Evolutionary conservation across 1,140 invertebrate genomes (phyloP).

Genomic region (Drosophila busckii): DNA sequence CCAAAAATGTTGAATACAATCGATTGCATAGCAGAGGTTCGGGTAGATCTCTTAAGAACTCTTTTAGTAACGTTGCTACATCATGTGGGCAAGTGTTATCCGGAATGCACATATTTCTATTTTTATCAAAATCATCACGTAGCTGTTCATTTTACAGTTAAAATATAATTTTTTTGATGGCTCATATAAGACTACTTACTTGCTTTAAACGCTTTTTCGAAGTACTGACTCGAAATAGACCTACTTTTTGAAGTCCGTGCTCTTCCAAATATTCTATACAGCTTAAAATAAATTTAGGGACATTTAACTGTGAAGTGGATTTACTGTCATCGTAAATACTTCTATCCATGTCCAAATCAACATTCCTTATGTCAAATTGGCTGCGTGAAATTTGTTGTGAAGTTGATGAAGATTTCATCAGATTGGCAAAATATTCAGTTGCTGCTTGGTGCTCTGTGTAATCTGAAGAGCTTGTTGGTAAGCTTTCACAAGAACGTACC

Average conservation of each 20-base stretch:
- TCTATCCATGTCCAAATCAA: conserved; percentile 78
- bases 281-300: conserved; percentile 86
- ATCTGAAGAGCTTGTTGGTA: conserved; percentile 44
- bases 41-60: conserved; percentile 94
- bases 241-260: conserved; percentile 89
- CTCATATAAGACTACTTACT: conserved; percentile 83
- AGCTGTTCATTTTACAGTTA: conserved; percentile 84
- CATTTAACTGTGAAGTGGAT: conserved; percentile 65
- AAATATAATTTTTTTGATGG: background rate
- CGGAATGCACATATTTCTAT: conserved; percentile 87
- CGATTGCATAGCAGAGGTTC: conserved; percentile 94
- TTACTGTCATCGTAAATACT: conserved; percentile 10
- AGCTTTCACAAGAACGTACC: conserved; percentile 69
- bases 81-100: conserved; percentile 93
- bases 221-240: conserved; percentile 93
- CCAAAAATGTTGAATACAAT: conserved; percentile 92
- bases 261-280: conserved; percentile 90
- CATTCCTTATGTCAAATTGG: conserved; percentile 81
- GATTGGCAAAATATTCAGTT: conserved; percentile 12
- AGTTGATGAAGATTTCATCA: conserved; percentile 31
- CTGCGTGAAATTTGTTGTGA: conserved; percentile 47
- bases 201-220: conserved; percentile 94
- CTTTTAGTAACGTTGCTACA: conserved; percentile 94
- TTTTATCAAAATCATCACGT: conserved; percentile 93
- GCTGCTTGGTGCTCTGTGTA: conserved; percentile 3